Conservation (phyloP, 2,797 vertebrate genomes). For the Sciurus vulgaris region DNA sequence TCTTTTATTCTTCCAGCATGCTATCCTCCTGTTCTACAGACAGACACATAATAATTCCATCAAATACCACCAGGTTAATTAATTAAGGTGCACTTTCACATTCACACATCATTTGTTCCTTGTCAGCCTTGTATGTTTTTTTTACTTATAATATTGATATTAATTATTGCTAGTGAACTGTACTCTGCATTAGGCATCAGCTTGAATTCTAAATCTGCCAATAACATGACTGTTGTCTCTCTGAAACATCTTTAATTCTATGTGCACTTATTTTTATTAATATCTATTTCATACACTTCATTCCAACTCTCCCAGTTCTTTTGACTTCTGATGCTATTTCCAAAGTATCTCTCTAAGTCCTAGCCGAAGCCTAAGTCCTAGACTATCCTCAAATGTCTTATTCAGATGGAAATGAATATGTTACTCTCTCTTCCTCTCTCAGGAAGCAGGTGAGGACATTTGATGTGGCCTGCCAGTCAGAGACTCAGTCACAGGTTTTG, state of each 20-base stretch:
- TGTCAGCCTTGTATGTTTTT: background rate
- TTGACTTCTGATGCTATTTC: slow-evolving; percentile 13
- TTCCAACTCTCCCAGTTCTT: background rate
- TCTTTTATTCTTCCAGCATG: background rate
- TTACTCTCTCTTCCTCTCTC: background rate
- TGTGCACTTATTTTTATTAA: background rate
- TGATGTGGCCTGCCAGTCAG: background rate
- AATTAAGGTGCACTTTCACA: background rate
- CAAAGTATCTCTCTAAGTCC: background rate
- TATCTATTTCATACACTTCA: background rate
- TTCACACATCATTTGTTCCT: background rate
- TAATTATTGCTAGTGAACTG: background rate
- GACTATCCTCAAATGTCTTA: background rate
- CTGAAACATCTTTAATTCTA: background rate
- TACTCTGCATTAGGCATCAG: background rate
- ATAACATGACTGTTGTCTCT: background rate
- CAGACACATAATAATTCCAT: background rate
- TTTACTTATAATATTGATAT: background rate
- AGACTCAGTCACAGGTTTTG: background rate
- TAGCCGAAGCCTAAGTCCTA: background rate
- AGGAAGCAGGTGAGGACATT: background rate
- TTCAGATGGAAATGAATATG: background rate
- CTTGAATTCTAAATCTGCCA: background rate
- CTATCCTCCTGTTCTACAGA: background rate
- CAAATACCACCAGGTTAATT: background rate